Percentiles rank a stretch among this genome's conserved stretches.
These are phyloP conservation scores for Calliopsis andreniformis DNA, from an alignment of 1,140 invertebrate species.

Conservation along the genomic window DNA sequence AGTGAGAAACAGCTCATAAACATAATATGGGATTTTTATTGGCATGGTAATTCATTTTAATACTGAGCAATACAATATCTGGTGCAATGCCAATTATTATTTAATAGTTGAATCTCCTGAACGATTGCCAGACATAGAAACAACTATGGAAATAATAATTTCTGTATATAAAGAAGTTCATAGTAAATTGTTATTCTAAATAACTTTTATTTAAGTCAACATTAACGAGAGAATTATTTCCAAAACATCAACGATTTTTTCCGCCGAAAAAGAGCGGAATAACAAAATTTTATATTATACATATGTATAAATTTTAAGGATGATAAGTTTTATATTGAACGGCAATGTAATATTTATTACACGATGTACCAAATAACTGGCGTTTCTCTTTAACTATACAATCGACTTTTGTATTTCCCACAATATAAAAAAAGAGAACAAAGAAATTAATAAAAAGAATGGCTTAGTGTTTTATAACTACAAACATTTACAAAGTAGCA, in stretches of 20 bases:
- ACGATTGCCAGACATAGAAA: neutral
- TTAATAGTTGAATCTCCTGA: neutral
- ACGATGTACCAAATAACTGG: too few relatives aligned
- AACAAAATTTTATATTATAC: conserved; percentile 28
- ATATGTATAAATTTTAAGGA: neutral
- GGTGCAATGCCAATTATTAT: neutral
- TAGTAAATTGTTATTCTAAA: conserved; percentile 15
- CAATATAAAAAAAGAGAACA: too few relatives aligned
- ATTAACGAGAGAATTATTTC: conserved; percentile 13
- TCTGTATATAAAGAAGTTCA: conserved; percentile 28
- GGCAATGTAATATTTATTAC: neutral
- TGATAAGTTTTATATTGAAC: conserved; percentile 9
- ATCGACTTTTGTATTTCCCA: too few relatives aligned
- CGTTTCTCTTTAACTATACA: too few relatives aligned
- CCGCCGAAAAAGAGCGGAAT: conserved; percentile 14
- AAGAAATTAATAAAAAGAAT: too few relatives aligned
- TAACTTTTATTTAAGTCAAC: conserved; percentile 22
- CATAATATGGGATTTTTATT: neutral
- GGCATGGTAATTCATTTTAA: neutral
- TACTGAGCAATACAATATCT: neutral
- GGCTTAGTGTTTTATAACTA: too few relatives aligned
- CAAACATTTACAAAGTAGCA: too few relatives aligned
- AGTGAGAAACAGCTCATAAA: neutral
- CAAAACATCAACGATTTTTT: conserved; percentile 32
- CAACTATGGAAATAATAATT: neutral